Percentiles rank a stretch among this genome's conserved stretches.
Conservation (phyloP, 1,140 invertebrate genomes). For the Bursaphelenchus mucronatus region DNA sequence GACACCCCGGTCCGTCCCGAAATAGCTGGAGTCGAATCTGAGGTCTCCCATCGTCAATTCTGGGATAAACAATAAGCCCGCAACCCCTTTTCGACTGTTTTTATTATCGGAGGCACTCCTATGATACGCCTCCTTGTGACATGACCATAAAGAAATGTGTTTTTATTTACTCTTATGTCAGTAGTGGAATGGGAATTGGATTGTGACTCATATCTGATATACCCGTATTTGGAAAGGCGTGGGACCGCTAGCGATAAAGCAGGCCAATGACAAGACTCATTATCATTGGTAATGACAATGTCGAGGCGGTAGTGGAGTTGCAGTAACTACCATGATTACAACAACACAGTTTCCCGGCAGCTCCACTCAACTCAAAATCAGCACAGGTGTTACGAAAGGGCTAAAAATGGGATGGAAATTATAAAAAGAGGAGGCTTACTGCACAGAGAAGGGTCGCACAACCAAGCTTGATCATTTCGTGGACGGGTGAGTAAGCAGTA, state of each 20-base stretch:
- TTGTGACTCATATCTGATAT: too few species aligned
- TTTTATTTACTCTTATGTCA: too few species aligned
- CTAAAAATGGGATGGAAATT: neutral
- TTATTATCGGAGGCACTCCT: constrained; percentile 20
- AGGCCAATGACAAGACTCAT: too few species aligned
- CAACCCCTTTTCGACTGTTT: constrained; percentile 25
- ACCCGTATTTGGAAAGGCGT: too few species aligned
- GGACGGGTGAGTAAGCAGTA: constrained; percentile 24
- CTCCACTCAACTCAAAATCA: constrained; percentile 18
- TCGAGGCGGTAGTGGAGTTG: constrained; percentile 9
- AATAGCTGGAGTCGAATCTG: too few species aligned
- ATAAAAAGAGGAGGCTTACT: constrained; percentile 18
- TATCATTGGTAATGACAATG: too few species aligned
- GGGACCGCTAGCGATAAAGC: too few species aligned
- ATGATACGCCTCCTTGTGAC: too few species aligned
- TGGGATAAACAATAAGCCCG: neutral
- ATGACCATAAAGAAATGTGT: too few species aligned
- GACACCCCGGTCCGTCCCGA: too few species aligned
- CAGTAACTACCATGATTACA: constrained; percentile 30
- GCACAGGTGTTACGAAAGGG: constrained; percentile 28
- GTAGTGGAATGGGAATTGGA: too few species aligned
- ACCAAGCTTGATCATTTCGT: constrained; percentile 32
- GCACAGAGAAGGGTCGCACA: constrained; percentile 30
- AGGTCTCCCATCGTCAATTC: too few species aligned
- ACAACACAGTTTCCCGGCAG: constrained; percentile 36